A percentile compares a stretch with the other conserved stretches of the same genome.
phyloP scores from a whole-genome alignment of 2,797 vertebrate species.

The Gymnoscopelus microlampas region DNA sequence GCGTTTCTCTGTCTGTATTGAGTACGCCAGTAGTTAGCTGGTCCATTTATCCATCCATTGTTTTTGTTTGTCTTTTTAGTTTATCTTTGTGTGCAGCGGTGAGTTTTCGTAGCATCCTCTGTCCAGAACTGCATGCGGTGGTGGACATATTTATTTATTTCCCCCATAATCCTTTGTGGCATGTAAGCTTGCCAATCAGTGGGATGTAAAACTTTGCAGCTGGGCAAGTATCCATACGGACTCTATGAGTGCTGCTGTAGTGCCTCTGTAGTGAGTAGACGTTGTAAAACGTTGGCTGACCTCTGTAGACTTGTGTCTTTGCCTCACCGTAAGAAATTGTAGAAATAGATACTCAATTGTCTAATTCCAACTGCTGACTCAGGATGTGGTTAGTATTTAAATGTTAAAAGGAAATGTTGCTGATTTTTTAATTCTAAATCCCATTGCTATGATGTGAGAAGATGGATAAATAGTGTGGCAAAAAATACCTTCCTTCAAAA shows the following conservation, averaged over 20 bases:
- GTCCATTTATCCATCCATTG: constrained; percentile 12
- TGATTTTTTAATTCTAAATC: too few species aligned
- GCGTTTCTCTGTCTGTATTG: constrained; percentile 13
- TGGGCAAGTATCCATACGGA: constrained; percentile 75
- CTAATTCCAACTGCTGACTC: neutral
- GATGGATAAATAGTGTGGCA: too few species aligned
- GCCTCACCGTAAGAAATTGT: neutral
- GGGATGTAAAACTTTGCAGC: constrained; percentile 69
- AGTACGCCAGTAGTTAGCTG: constrained; percentile 9
- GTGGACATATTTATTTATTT: constrained; percentile 57
- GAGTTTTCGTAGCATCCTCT: constrained; percentile 56
- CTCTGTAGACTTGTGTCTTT: constrained; percentile 13
- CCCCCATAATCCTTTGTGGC: constrained; percentile 71
- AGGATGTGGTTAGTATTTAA: neutral
- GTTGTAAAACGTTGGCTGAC: constrained; percentile 40
- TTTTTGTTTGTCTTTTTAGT: constrained; percentile 13
- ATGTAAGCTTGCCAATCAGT: constrained; percentile 47
- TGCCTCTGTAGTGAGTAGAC: constrained; percentile 55
- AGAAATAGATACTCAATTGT: neutral
- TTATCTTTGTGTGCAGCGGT: constrained; percentile 43
- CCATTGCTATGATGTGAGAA: too few species aligned
- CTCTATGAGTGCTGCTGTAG: constrained; percentile 49
- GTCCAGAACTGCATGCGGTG: constrained; percentile 68
- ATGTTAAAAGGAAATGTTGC: too few species aligned
- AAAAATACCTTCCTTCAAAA: too few species aligned